Base-by-base conservation (phyloP, 2,113 vertebrate species). In the Istiophorus platypterus region DNA sequence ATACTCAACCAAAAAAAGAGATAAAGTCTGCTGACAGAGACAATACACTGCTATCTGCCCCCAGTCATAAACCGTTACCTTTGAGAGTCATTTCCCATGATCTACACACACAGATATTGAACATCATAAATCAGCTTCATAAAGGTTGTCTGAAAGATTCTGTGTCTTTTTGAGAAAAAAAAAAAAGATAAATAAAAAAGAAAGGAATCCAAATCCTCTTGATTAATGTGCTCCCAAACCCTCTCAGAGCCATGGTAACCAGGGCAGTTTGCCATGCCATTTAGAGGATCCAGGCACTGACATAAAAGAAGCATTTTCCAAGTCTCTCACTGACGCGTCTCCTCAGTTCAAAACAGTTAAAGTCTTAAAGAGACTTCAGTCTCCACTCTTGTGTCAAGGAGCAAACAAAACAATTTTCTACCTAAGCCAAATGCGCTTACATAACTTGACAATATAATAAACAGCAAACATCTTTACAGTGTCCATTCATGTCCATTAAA, bases 181-280 rank as follows among this genome's bases (percentile, higher is more conserved):
- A 59, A 37, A 47, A 73, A 27, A 49, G 72, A 56, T 70, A 74
- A 70, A 54, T 24, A 54, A 58, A 72, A 78, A 80, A 76, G 72
- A 87, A 85, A 58, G 80, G 88, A 88, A 87, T 79, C 85, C 90
- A 94, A 93, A 94, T 90, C 93, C 89, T 90, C 69, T 51, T 92
- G 92, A 95, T 93, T 88, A 94, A 95, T 95, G 93, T 91, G 85
- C 84, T 81, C 83, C 91, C 87, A 82, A 89, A 80, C 86, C 84
- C 85, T 87, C 92, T 80, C 82, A 93, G 91, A 92, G 82, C 93
- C 92, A 94, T 95, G 94, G 92, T 87, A 94, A 95, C 94, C 80
- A 41, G 85, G 92, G 90, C 90, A 85, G 83, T 83, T 84, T 89
- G 92, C 93, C 92, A 91, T 82, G 90, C 90, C 90, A 91, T 91